Percentiles rank a stretch among this genome's conserved stretches.
These are phyloP conservation scores for Aphelocoma californica DNA, from an alignment of 2,797 vertebrate species.

Conservation along the genomic window DNA sequence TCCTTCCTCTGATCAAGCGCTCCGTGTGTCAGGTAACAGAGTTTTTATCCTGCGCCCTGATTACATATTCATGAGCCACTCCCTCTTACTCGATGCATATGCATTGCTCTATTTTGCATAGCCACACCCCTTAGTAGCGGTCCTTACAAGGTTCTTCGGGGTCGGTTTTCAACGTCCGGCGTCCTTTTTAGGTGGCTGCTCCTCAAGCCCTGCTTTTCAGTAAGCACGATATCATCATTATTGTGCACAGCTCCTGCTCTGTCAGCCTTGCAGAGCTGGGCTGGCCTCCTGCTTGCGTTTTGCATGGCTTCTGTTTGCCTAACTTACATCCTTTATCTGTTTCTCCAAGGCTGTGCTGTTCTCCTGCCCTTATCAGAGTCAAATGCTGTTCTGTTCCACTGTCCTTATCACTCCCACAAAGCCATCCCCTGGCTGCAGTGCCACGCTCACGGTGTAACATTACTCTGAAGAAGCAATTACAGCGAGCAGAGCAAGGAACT, in stretches of 20 bases:
- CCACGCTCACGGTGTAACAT: not conserved
- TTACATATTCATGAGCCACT: not conserved
- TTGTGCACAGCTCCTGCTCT: not conserved
- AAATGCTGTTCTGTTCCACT: not conserved
- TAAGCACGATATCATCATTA: fast-evolving
- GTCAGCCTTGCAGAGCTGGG: not conserved
- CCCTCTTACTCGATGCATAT: fast-evolving
- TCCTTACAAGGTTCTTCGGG: fast-evolving
- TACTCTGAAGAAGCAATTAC: constrained; percentile 68
- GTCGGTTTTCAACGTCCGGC: fast-evolving
- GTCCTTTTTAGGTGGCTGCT: not conserved
- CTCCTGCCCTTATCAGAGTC: not conserved
- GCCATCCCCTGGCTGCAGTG: not conserved
- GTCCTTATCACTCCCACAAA: not conserved
- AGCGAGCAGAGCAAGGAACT: constrained; percentile 37
- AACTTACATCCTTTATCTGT: not conserved
- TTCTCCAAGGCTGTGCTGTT: not conserved
- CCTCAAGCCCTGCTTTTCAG: not conserved
- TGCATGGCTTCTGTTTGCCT: not conserved
- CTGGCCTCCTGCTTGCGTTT: not conserved
- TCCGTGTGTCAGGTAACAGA: no score
- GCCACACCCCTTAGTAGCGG: not conserved
- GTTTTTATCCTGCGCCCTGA: fast-evolving
- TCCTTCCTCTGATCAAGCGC: no score
- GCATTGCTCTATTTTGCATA: fast-evolving